Evolutionary conservation across 2,113 vertebrate species (phyloP).

Genomic region (Pangasianodon hypophthalmus): DNA sequence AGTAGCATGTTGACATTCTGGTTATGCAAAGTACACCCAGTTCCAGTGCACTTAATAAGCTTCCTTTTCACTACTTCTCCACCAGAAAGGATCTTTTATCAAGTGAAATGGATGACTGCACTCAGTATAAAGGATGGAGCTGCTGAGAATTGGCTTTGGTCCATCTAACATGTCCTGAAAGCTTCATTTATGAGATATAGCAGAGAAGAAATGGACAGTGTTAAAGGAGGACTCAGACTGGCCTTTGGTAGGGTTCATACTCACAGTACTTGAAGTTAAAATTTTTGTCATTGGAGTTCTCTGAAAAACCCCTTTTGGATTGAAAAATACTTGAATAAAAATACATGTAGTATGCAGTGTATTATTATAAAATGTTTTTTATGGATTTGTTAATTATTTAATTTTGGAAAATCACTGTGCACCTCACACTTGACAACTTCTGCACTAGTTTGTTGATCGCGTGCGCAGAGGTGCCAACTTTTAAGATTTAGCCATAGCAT

Average conservation of each 20-base stretch:
- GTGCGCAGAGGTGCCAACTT: background rate
- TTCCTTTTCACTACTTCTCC: background rate
- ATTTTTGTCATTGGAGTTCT: background rate
- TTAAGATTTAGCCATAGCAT: background rate
- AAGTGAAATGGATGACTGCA: background rate
- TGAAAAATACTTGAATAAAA: background rate
- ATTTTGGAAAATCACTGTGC: background rate
- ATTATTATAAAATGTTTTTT: background rate
- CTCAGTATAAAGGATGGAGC: background rate
- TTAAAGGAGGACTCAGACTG: background rate
- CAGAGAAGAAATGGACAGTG: background rate
- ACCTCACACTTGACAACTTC: background rate
- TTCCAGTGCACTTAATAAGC: background rate
- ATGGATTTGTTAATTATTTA: background rate
- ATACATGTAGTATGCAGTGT: too few species aligned
- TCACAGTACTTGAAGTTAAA: background rate
- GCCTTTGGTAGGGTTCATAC: background rate
- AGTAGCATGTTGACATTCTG: conserved; percentile 4
- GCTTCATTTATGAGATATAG: background rate
- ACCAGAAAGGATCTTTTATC: background rate
- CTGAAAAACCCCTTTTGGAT: too few species aligned
- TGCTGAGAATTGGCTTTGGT: background rate
- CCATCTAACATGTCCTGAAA: background rate
- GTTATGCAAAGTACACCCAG: conserved; percentile 16
- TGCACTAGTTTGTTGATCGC: background rate